Evolutionary conservation across 2,888 invertebrate species (phyloP).

Genomic region (Hypena proboscidalis): DNA sequence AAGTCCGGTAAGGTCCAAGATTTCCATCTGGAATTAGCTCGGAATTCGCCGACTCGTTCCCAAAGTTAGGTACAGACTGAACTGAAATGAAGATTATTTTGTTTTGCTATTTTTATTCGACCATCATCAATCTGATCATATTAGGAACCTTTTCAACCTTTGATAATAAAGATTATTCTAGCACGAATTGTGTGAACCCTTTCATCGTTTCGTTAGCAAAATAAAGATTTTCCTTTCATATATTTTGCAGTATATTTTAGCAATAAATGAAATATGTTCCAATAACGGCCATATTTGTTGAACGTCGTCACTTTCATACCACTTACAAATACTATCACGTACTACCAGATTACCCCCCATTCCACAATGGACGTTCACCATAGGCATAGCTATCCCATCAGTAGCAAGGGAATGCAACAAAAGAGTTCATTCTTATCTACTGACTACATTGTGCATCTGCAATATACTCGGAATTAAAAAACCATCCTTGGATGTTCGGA

Average conservation of each 20-base stretch:
- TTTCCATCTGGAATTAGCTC: conserved; percentile 43
- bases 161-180: conserved; percentile 6
- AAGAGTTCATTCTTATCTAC: conserved; percentile 59
- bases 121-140: conserved; percentile 12
- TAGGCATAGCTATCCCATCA: conserved; percentile 23
- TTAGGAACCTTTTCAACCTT: conserved; percentile 7
- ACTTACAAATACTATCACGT: conserved; percentile 27
- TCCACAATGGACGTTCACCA: conserved; percentile 20
- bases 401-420: conserved; percentile 46
- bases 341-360: conserved; percentile 10
- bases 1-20: conserved; percentile 47
- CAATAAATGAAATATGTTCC: conserved; percentile 3
- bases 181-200: background rate
- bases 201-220: background rate
- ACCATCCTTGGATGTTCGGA: conserved; percentile 57
- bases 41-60: conserved; percentile 20
- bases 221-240: background rate
- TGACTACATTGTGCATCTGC: conserved; percentile 64
- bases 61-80: conserved; percentile 31
- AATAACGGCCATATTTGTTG: background rate
- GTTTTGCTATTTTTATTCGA: conserved; percentile 10
- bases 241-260: background rate
- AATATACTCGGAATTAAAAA: conserved; percentile 68
- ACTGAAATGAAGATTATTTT: conserved; percentile 28
- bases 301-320: background rate